These are phyloP conservation scores for Acipenser oxyrinchus DNA, from an alignment of 2,797 vertebrate genomes.

Conservation along the genomic window DNA sequence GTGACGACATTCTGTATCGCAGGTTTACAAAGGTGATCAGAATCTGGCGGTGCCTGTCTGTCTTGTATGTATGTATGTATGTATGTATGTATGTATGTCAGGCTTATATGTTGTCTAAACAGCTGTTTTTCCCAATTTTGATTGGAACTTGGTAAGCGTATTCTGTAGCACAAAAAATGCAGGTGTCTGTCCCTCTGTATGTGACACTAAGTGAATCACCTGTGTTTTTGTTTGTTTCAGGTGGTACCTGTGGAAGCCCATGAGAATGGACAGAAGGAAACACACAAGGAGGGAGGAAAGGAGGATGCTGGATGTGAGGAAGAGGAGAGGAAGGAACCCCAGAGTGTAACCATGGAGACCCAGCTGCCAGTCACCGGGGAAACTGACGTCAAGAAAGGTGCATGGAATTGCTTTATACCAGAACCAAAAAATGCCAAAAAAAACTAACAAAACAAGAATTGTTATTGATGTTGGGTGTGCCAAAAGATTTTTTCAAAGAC, in stretches of 20 bases:
- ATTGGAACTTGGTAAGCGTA: too few relatives aligned
- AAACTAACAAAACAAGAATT: too few relatives aligned
- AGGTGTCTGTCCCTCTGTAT: too few relatives aligned
- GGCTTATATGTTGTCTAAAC: too few relatives aligned
- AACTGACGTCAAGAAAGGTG: slow-evolving; percentile 70
- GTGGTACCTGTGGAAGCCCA: slow-evolving; percentile 71
- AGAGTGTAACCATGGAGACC: slow-evolving; percentile 45
- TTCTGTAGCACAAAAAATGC: too few relatives aligned
- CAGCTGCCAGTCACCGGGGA: slow-evolving; percentile 54
- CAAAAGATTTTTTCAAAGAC: too few relatives aligned
- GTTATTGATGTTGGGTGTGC: too few relatives aligned
- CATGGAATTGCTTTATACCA: too few relatives aligned
- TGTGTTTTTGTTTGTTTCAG: slow-evolving; percentile 33
- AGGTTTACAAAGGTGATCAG: neutral
- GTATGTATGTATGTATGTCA: too few relatives aligned
- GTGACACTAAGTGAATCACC: neutral
- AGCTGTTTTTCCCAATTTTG: too few relatives aligned
- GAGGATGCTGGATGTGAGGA: slow-evolving; percentile 36
- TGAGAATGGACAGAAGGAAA: slow-evolving; percentile 73
- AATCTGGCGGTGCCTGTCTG: neutral
- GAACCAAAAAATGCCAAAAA: too few relatives aligned
- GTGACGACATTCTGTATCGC: too few relatives aligned
- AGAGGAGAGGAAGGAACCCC: slow-evolving; percentile 37
- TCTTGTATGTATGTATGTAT: neutral
- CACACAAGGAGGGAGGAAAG: slow-evolving; percentile 49